Evolutionary conservation across 2,113 vertebrate genomes (phyloP), one percentile per base, ranked within the genome.

Genomic region (Meriones unguiculatus): DNA sequence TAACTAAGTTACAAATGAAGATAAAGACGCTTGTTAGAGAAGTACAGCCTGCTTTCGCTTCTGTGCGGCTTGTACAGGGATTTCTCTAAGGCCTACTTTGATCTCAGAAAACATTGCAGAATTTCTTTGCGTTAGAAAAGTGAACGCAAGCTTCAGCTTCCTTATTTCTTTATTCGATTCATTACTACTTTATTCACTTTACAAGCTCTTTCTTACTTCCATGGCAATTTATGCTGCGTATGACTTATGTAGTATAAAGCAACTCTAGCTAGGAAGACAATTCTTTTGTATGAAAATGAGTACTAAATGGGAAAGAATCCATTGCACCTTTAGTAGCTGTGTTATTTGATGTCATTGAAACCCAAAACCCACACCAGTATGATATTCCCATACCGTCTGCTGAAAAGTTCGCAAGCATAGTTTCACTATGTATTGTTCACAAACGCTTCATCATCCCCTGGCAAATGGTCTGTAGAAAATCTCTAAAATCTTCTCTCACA

Each of bases 381-480:
- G 95, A 96, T 90, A 97, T 98, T 90, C 91, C 75, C 94, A 13
- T 15, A 38, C n/a, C 87, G 75, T 78, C 93, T 75, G 93, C 97
- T 87, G 96, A 97, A 98, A 98, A 98, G 93, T 97, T 64, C 96
- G 84, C 89, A 97, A 96, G 96, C 87, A 82, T 75, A 96, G 97
- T 98, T 97, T 81, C 95, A 89, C 93, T 91, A 70, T 65, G 86
- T 97, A 97, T 96, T 97, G 82, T 97, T 98, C 95, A 97, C 91
- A 96, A 97, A 97, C 97, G 96, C 86, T 94, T 98, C 96, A 97
- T 96, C 96, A 97, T 98, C 97, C 95, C 96, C 97, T 98, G 98
- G 98, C 97, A 98, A 98, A 98, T 91, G 90, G 85, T 97, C 96
- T 98, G 97, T 96, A 96, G 97, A 95, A 98, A 98, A 98, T 98